Base-by-base conservation (phyloP, 1,140 invertebrate genomes). In the Hesperophylax magnus region DNA sequence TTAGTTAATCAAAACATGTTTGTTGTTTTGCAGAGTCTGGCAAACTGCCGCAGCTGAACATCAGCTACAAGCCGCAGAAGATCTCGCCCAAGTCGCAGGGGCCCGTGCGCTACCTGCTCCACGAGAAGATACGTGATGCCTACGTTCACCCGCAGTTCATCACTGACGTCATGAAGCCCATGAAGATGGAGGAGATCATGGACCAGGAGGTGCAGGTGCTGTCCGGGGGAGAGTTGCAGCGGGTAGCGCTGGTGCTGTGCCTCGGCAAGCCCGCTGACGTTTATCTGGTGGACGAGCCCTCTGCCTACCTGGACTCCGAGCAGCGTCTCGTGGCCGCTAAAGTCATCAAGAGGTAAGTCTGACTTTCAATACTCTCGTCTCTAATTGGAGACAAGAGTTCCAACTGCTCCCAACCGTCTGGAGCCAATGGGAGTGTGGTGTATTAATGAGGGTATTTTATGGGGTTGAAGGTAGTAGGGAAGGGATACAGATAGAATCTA, bases 11-110 rank as follows among this genome's bases (percentile, higher is more conserved):
- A 2, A 22, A 39, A 18, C n/a, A 18, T 58, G 3, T 58, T 58
- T 58, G 53, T 22, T 58, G 9, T 58, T 11, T 72, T 47, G 52
- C 84, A 90, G 89, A 90, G 79, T 88, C 91, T 39, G 95, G 91
- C 77, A 95, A 96, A 82, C 91, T 99, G 81, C 98, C 98, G 3
- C 93, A 96, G 85, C 88, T 99, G 78, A 97, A 99, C 87, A 98
- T 99, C 85, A 99, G 98, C 89, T 99, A 99, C 91, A 99, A 99
- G 89, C 99, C 99, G 54, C 99, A 99, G 91, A 99, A 99, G 88
- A 99, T 99, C 86, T 99, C 97, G 85, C 98, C 99, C 0, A 99
- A 99, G 90, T 98, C 96, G 81, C 95, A 98, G 87, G 98, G 98
- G 20, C 93, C 96, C 81, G 98, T 99, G 0, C 92, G 97, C 31